These are phyloP conservation scores for Discoglossus pictus DNA, from an alignment of 2,797 vertebrate species.

Conservation along the genomic window DNA sequence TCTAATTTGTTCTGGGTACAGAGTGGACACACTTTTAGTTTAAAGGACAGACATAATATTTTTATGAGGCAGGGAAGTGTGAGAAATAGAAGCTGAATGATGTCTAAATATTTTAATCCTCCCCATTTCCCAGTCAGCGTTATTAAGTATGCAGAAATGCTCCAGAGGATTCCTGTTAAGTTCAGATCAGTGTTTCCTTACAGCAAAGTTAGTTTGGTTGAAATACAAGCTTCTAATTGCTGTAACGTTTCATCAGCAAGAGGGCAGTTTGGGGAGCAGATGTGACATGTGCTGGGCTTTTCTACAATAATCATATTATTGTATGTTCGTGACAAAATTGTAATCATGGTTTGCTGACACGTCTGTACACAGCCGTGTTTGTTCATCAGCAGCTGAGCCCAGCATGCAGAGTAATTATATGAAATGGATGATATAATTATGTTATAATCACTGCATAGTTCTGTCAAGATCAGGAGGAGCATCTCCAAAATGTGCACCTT, in stretches of 20 bases:
- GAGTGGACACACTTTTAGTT: not conserved
- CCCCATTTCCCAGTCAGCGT: not conserved
- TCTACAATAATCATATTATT: too few species aligned
- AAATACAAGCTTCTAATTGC: not conserved
- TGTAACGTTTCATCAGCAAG: not conserved
- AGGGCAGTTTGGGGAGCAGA: not conserved
- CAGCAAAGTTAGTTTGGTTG: not conserved
- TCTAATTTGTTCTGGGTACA: not conserved
- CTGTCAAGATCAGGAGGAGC: too few species aligned
- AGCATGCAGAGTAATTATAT: too few species aligned
- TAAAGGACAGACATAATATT: not conserved
- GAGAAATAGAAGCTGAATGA: not conserved
- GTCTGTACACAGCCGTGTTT: too few species aligned
- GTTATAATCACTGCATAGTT: too few species aligned
- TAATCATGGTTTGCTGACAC: too few species aligned
- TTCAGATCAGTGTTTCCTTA: not conserved
- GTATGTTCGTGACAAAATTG: too few species aligned
- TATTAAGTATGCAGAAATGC: not conserved
- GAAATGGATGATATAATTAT: too few species aligned
- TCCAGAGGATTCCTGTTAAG: not conserved
- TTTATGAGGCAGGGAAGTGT: slow-evolving; percentile 1
- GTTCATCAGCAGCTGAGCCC: too few species aligned
- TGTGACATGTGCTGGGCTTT: not conserved
- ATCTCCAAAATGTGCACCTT: too few species aligned
- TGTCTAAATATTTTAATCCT: slow-evolving; percentile 5